Percentiles rank a stretch among this genome's conserved stretches.
Evolutionary conservation across 2,113 vertebrate genomes (phyloP).

Genomic region (western clawed frog (Xenopus tropicalis)): UCB_Xtro_10.0 CM004446.2:109234501-109235000

Average conservation of each 20-base stretch:
- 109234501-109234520: slow-evolving; percentile 6
- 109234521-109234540: slow-evolving; percentile 7
- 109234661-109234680: not conserved
- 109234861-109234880: not conserved
- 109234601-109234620: slow-evolving; percentile 33
- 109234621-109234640: slow-evolving; percentile 27
- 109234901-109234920: slow-evolving; percentile 4
- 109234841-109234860: not conserved
- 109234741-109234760: not conserved
- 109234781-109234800: slow-evolving; percentile 7
- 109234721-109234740: not conserved
- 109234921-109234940: slow-evolving; percentile 22
- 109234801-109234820: not conserved
- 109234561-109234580: slow-evolving; percentile 60
- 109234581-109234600: slow-evolving; percentile 78
- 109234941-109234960: not conserved
- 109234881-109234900: slow-evolving; percentile 24
- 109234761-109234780: not conserved
- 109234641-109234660: not conserved
- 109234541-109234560: slow-evolving; percentile 45
- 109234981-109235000: not conserved
- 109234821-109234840: slow-evolving; percentile 5
- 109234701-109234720: not conserved
- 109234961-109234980: not conserved
- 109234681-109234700: not conserved